Evolutionary conservation across 2,113 vertebrate genomes (phyloP), one percentile per base, ranked within the genome.

Genomic region (Chascanopsetta lugubris): DNA sequence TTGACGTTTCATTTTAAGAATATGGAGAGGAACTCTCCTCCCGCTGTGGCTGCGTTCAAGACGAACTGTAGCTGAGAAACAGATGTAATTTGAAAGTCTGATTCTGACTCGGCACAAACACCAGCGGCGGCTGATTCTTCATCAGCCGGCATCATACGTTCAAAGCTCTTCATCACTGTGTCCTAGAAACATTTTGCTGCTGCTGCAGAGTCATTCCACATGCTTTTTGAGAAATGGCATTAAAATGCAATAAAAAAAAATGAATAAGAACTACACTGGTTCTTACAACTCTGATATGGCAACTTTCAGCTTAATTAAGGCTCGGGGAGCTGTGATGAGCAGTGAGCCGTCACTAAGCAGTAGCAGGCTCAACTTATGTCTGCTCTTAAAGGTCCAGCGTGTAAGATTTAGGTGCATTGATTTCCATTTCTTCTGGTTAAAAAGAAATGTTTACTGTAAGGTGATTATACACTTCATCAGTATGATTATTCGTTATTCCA

Each of bases 261-360:
- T 4, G 8, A n/a, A n/a, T n/a, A 17, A 38, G 17, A 38, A 18
- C 42, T 20, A 26, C 60, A 54, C 48, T 17, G 20, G 53, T 40
- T 26, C 29, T 48, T 58, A 45, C 27, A 26, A 48, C 42, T 29
- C 34, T 56, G 58, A 58, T 75, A 80, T 42, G 25, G 62, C 36
- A 59, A 75, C 68, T 78, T 62, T 64, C 56, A 61, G 54, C 51
- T 75, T 80, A 80, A 78, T 80, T 78, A 75, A 71, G 75, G 18
- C 6, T 48, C 61, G 55, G 58, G 38, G 46, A 46, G 20, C n/a
- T 62, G 54, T 42, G 36, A 57, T 42, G 66, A 42, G 66, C 62
- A 32, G 27, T 46, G 18, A 25, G 25, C 64, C 22, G 27, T 77
- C 59, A 65, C 74, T 15, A 55, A 26, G 64, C 34, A 75, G 59